Conservation (phyloP, 1,140 invertebrate genomes). For the Heliconius nattereri region DNA sequence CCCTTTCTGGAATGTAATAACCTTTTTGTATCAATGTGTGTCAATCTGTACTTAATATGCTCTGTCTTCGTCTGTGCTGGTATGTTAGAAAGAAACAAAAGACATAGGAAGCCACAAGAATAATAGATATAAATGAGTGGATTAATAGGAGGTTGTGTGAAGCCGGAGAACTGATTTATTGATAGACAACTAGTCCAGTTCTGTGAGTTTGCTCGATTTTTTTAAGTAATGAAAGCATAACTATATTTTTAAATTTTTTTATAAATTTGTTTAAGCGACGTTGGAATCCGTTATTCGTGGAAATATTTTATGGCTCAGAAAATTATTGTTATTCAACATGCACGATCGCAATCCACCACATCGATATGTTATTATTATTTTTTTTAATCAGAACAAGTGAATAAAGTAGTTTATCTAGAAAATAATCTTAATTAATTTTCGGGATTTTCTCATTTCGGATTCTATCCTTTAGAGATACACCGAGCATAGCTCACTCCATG, state of each 20-base stretch:
- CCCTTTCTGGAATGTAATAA: conserved; percentile 41
- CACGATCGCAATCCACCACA: no score
- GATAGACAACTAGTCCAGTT: conserved; percentile 15
- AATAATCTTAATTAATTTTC: no score
- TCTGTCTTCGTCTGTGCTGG: neutral
- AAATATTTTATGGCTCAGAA: no score
- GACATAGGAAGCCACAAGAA: conserved; percentile 41
- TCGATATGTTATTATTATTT: no score
- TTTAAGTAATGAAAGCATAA: neutral
- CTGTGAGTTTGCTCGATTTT: neutral
- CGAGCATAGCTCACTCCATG: no score
- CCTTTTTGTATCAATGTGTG: conserved; percentile 35
- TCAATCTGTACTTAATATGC: conserved; percentile 23
- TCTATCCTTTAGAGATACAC: no score
- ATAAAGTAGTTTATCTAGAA: no score
- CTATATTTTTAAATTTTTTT: neutral
- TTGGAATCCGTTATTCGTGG: no score
- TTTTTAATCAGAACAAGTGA: no score
- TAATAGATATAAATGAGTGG: conserved; percentile 49
- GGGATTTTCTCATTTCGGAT: no score
- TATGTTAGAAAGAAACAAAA: conserved; percentile 18
- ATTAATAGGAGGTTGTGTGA: conserved; percentile 44
- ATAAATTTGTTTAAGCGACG: no score
- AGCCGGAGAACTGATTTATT: conserved; percentile 43
- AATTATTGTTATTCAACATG: no score